Evolutionary conservation across 1,140 invertebrate genomes (phyloP).

Genomic region (Zophobas atratus): DNA sequence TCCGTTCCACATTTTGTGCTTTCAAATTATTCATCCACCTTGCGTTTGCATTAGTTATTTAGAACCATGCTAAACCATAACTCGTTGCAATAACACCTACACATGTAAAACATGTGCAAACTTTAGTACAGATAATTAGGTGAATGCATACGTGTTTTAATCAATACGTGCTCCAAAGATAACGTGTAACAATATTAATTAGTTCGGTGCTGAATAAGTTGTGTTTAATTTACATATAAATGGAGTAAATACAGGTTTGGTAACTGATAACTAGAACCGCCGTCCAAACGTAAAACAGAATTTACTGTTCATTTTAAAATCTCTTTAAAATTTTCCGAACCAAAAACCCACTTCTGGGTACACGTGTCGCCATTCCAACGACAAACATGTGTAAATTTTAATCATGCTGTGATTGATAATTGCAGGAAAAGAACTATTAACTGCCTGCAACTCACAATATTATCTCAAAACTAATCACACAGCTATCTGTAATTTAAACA

Average conservation of each 20-base stretch:
- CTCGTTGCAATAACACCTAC: conserved; percentile 36
- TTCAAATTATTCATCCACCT: too few relatives aligned
- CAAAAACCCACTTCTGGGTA: background rate
- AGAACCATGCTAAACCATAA: conserved; percentile 11
- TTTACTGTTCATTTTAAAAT: background rate
- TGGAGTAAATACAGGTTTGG: conserved; percentile 33
- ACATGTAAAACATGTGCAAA: conserved; percentile 38
- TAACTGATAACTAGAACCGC: conserved; percentile 5
- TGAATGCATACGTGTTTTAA: conserved; percentile 35
- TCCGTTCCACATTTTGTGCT: too few relatives aligned
- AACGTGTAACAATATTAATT: conserved; percentile 37
- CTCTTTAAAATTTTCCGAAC: background rate
- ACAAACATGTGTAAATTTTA: too few relatives aligned
- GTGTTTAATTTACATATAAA: conserved; percentile 35
- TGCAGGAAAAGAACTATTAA: too few relatives aligned
- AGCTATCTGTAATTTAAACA: background rate
- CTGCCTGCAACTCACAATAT: too few relatives aligned
- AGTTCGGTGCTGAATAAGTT: conserved; percentile 32
- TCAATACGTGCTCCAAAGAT: conserved; percentile 33
- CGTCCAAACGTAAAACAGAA: too few relatives aligned
- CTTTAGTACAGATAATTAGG: conserved; percentile 35
- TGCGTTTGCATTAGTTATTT: conserved; percentile 4
- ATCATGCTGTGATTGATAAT: too few relatives aligned
- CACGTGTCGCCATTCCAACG: too few relatives aligned
- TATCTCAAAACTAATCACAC: too few relatives aligned